These are phyloP conservation scores for Aphidoletes aphidimyza DNA, from an alignment of 2,888 invertebrate species.

Conservation along the genomic window DNA sequence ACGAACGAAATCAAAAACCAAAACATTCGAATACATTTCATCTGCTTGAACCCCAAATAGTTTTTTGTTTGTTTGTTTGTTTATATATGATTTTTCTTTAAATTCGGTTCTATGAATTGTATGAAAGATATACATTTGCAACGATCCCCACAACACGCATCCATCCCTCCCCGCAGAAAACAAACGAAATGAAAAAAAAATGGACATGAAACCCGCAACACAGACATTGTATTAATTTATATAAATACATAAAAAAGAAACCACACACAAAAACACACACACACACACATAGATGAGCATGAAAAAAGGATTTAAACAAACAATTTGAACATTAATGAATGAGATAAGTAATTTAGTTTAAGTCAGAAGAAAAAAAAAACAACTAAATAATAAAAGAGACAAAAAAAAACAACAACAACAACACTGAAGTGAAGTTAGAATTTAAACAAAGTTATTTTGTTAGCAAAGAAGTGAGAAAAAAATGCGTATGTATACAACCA, in stretches of 20 bases:
- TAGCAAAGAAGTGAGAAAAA: neutral
- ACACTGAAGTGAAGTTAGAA: constrained; percentile 3
- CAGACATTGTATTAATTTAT: neutral
- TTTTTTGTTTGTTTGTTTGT: neutral
- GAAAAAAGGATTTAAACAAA: neutral
- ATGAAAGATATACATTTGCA: neutral
- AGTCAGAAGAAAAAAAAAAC: too few relatives aligned
- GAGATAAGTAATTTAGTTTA: constrained; percentile 44
- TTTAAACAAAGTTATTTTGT: constrained; percentile 49
- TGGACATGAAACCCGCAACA: neutral
- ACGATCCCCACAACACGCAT: neutral
- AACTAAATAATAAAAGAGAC: neutral
- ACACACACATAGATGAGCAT: neutral
- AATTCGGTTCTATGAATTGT: neutral
- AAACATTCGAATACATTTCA: neutral
- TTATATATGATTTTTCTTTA: neutral
- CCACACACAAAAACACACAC: neutral
- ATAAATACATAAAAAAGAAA: neutral
- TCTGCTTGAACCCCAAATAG: neutral
- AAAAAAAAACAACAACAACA: too few relatives aligned
- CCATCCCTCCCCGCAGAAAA: too few relatives aligned
- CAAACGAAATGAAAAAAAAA: neutral
- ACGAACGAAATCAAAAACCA: neutral
- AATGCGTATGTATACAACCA: constrained; percentile 18
- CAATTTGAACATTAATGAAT: neutral